These are phyloP conservation scores for Papilio protenor DNA, from an alignment of 2,888 invertebrate species.

Conservation along the genomic window DNA sequence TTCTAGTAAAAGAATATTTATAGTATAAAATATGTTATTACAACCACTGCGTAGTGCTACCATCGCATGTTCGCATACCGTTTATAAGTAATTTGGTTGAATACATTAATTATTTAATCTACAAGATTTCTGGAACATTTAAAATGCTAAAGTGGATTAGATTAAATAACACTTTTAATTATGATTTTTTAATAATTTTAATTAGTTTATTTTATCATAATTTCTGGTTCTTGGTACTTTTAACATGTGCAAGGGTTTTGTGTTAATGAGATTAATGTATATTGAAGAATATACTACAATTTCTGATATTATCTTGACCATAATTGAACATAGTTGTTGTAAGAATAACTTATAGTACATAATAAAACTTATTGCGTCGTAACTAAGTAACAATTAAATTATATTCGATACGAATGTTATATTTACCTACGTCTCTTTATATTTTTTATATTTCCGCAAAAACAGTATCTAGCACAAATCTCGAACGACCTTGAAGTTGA, in stretches of 20 bases:
- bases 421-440: background rate
- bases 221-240: too few species aligned
- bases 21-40: background rate
- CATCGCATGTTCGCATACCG: background rate
- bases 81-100: background rate
- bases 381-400: background rate
- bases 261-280: too few species aligned
- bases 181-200: too few species aligned
- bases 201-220: too few species aligned
- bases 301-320: too few species aligned
- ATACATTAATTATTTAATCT: background rate
- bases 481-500: conserved; percentile 4
- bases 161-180: background rate
- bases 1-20: background rate
- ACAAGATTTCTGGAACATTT: background rate
- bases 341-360: background rate
- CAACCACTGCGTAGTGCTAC: background rate
- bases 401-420: background rate
- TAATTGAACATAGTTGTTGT: background rate
- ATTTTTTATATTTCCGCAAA: background rate
- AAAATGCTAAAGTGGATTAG: background rate
- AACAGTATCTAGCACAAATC: background rate
- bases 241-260: too few species aligned
- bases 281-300: too few species aligned
- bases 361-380: background rate